phyloP scores from a whole-genome alignment of 1,140 invertebrate genomes.

The Galendromus occidentalis region DNA sequence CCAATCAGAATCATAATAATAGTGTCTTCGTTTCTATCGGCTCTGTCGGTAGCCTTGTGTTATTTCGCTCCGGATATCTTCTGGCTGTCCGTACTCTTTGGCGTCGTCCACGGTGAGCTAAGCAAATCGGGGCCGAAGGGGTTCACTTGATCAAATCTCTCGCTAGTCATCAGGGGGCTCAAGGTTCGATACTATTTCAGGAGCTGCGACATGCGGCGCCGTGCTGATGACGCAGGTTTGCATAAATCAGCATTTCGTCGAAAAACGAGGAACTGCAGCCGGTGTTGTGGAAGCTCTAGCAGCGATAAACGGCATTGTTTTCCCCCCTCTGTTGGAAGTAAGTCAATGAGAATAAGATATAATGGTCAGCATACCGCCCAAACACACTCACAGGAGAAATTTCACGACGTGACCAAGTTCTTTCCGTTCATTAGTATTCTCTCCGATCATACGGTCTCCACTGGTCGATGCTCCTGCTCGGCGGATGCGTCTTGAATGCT shows the following conservation, averaged over 20 bases:
- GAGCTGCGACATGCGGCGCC: neutral
- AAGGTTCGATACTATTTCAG: neutral
- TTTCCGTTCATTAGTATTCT: neutral
- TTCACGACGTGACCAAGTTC: too few relatives aligned
- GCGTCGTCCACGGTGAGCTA: neutral
- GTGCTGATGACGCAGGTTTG: constrained; percentile 10
- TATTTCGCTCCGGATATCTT: neutral
- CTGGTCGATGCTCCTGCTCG: neutral
- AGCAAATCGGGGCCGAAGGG: too few relatives aligned
- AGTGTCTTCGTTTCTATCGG: neutral
- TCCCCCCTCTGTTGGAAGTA: neutral
- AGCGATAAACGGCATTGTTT: constrained; percentile 2
- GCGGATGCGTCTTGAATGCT: neutral
- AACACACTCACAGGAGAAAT: too few relatives aligned
- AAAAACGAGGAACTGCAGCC: constrained; percentile 6
- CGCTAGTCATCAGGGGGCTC: too few relatives aligned
- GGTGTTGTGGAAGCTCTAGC: neutral
- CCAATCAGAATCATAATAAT: neutral
- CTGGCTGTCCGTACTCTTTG: constrained; percentile 4
- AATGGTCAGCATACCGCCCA: too few relatives aligned
- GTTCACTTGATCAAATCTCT: too few relatives aligned
- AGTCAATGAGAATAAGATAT: neutral
- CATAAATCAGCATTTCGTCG: constrained; percentile 6
- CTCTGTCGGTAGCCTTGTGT: neutral
- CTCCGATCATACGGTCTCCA: neutral